Conservation (phyloP, 2,888 invertebrate species). For the Polymixis flavicincta region DNA sequence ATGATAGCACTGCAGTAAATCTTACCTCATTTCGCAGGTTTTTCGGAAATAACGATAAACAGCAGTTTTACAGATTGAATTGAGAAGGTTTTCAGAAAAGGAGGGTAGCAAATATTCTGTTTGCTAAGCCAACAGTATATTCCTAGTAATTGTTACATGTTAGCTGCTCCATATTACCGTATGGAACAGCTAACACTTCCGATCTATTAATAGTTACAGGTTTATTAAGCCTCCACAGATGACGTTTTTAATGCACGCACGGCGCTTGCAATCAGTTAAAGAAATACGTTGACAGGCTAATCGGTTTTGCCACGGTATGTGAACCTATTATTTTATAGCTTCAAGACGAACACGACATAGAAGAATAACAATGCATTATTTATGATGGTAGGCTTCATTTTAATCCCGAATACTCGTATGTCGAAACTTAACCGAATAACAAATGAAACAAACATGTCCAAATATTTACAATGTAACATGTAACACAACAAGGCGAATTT, state of each 20-base stretch:
- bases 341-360: not conserved
- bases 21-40: not conserved
- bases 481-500: not conserved
- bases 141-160: no score
- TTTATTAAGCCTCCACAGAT: not conserved
- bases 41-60: not conserved
- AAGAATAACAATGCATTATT: not conserved
- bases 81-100: not conserved
- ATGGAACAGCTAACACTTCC: not conserved
- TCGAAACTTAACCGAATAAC: no score
- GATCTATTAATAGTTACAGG: not conserved
- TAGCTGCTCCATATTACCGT: no score
- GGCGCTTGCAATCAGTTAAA: not conserved
- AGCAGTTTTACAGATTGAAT: not conserved
- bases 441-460: not conserved
- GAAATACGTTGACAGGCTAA: not conserved
- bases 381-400: not conserved
- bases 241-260: slow-evolving; percentile 1
- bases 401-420: not conserved
- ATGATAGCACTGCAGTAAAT: no score
- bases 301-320: not conserved
- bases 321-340: not conserved
- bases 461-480: not conserved
- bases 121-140: no score
- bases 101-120: no score